phyloP scores from a whole-genome alignment of 2,888 invertebrate species.

The Ectropis crepuscularia region DNA sequence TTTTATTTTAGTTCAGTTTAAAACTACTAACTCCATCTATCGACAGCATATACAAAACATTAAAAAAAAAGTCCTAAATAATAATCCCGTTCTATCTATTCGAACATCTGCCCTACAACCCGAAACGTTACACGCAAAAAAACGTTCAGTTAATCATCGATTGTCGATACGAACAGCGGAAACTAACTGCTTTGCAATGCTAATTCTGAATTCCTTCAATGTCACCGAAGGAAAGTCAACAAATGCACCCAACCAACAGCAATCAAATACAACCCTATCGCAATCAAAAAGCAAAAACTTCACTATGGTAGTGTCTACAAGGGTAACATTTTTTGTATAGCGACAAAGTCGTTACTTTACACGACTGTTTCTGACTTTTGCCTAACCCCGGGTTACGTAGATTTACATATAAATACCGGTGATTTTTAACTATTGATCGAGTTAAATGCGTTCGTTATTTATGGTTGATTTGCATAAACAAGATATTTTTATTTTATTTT shows the following conservation, averaged over 20 bases:
- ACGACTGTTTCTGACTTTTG: not conserved
- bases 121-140: conserved; percentile 61
- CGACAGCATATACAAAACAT: not conserved
- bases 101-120: conserved; percentile 64
- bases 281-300: conserved; percentile 12
- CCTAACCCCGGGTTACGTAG: conserved; percentile 62
- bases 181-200: conserved; percentile 69
- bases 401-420: conserved; percentile 81
- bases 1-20: too few species aligned
- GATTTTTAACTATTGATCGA: conserved; percentile 75
- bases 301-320: conserved; percentile 32
- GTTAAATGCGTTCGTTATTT: conserved; percentile 61
- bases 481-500: conserved; percentile 43
- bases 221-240: conserved; percentile 55
- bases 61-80: not conserved
- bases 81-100: conserved; percentile 10
- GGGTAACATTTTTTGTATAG: not conserved
- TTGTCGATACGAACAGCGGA: conserved; percentile 58
- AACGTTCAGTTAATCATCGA: conserved; percentile 68
- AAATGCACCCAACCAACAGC: conserved; percentile 24
- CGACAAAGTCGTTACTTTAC: conserved; percentile 2
- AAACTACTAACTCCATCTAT: conserved; percentile 31
- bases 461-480: conserved; percentile 52
- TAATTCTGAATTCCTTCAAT: conserved; percentile 75
- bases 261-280: conserved; percentile 11